Evolutionary conservation across 1,140 invertebrate genomes (phyloP), one percentile per base, ranked within the genome.

Genomic region (Zaprionus inermis): DNA sequence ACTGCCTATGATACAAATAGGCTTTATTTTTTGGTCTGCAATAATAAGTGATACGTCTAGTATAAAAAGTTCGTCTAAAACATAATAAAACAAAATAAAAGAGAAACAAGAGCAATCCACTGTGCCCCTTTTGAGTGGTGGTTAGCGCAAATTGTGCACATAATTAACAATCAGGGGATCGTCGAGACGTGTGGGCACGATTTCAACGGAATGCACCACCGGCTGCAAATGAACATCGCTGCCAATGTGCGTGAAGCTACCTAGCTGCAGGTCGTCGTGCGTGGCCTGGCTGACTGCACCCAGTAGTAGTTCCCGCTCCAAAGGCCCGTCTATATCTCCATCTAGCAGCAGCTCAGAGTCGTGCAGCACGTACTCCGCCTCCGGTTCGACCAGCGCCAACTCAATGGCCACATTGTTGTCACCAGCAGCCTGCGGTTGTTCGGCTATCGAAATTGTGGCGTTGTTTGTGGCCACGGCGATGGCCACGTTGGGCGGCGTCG

Each of bases 161-260:
- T 90, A 91, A 69, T 91, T 90, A 56, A 90, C 82, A 72, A 91
- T 81, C 51, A 91, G 70, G 12, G 90, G 82, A 76, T 91, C 90
- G 61, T 91, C 90, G 63, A 91, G 55, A 58, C 85, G 76, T 34
- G 90, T 84, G 55, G 90, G 90, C 54, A 91, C 90, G 55, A 91
- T 91, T 76, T 91, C 90, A 10, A 91, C 80, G 10, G 90, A 91
- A 36, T 91, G 90, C 22, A 91, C 90, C 38, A 88, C 90, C 11
- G 90, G 90, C 78, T 91, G 90, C 70, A 91, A 67, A 58, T 90
- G 82, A 22, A 68, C 76, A 56, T 79, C 90, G 68, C 90, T 91
- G 58, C 79, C 90, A 54, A 88, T 81, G 71, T 91, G 85, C 65
- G 90, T 88, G 61, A 90, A 91, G 63, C 78, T 88, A 55, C 80